Conservation (phyloP, 1,140 invertebrate genomes). For the Plectrocnemia conspersa region DNA sequence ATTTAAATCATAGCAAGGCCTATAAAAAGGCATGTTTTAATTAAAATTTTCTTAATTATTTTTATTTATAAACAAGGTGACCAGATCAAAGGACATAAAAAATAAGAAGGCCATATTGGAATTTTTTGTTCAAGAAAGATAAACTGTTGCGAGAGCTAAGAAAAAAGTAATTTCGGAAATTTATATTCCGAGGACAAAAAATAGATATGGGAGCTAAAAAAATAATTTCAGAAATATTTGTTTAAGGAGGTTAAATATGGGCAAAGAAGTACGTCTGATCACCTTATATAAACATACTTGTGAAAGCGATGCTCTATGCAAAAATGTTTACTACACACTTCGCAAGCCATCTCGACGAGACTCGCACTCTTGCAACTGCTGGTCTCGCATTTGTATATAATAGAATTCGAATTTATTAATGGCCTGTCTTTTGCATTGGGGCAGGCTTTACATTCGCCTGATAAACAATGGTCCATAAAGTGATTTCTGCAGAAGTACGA, state of each 20-base stretch:
- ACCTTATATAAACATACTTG: constrained; percentile 21
- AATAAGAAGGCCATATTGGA: constrained; percentile 3
- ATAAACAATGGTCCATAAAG: constrained; percentile 29
- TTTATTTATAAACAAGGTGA: background rate
- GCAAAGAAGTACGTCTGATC: background rate
- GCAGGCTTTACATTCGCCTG: constrained; percentile 16
- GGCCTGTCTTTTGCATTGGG: constrained; percentile 7
- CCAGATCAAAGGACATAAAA: background rate
- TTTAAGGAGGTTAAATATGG: background rate
- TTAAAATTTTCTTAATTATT: background rate
- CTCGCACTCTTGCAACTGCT: constrained; percentile 21
- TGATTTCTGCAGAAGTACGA: constrained; percentile 27
- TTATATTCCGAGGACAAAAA: background rate
- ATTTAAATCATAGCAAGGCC: constrained; percentile 28
- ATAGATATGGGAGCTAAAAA: background rate
- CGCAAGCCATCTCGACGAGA: constrained; percentile 26
- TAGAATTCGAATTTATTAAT: constrained; percentile 16
- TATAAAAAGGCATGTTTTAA: constrained; percentile 12
- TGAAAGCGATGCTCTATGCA: constrained; percentile 33
- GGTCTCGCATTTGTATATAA: constrained; percentile 23
- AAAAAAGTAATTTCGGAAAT: no score
- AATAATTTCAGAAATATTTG: background rate
- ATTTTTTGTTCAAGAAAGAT: no score
- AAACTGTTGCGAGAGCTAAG: no score
- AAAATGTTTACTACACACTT: constrained; percentile 29